Conservation (phyloP, 2,797 vertebrate genomes). For the Sparidentex hasta region DNA sequence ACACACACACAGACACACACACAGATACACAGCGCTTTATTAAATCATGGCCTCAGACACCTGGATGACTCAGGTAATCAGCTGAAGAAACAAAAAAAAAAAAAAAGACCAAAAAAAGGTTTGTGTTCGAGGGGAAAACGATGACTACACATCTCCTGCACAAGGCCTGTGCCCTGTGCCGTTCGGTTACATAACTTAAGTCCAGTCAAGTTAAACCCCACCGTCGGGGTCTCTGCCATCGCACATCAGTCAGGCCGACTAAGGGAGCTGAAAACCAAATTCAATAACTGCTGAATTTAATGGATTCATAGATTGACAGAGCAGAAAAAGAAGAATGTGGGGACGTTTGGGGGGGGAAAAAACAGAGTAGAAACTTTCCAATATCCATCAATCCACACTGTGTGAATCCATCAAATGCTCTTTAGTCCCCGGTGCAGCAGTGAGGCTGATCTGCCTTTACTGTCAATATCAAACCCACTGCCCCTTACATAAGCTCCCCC, state of each 20-base stretch:
- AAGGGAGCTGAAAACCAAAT: conserved; percentile 32
- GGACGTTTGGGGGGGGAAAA: neutral
- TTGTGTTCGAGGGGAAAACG: conserved; percentile 41
- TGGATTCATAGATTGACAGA: conserved; percentile 23
- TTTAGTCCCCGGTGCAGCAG: conserved; percentile 38
- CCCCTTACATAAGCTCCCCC: conserved; percentile 72
- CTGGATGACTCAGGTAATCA: conserved; percentile 52
- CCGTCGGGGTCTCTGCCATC: conserved; percentile 50
- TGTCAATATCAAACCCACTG: conserved; percentile 60
- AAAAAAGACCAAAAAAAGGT: conserved; percentile 11
- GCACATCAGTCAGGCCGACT: conserved; percentile 53
- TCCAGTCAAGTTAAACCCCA: conserved; percentile 73
- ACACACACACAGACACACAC: conserved; percentile 35
- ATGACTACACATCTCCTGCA: conserved; percentile 46
- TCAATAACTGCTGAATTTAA: conserved; percentile 18
- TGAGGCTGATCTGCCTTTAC: conserved; percentile 19
- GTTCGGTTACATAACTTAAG: conserved; percentile 70
- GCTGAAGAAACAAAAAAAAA: conserved; percentile 23
- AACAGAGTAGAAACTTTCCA: conserved; percentile 6
- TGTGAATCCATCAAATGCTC: conserved; percentile 41
- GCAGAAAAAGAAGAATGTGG: neutral
- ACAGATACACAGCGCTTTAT: conserved; percentile 31
- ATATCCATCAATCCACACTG: conserved; percentile 15
- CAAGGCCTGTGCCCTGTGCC: conserved; percentile 41
- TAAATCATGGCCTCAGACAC: conserved; percentile 43